Evolutionary conservation across 1,140 invertebrate species (phyloP).

Genomic region (Frieseomelitta varia): DNA sequence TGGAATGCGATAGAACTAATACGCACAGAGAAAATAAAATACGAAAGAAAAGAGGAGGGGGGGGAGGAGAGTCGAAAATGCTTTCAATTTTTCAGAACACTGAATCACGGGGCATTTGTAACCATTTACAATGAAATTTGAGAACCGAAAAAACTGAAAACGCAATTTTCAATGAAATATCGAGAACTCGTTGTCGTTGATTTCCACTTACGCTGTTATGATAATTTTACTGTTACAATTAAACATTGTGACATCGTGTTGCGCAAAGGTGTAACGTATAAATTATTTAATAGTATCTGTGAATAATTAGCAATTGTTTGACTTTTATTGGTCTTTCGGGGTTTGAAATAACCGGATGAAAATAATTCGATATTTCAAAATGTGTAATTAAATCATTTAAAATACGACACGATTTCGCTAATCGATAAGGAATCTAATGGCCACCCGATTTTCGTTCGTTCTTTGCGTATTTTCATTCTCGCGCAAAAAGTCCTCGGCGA

Average conservation of each 20-base stretch:
- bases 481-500: too few relatives aligned
- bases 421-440: too few relatives aligned
- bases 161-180: not conserved
- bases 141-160: too few relatives aligned
- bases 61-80: not conserved
- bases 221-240: not conserved
- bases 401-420: too few relatives aligned
- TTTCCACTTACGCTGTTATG: not conserved
- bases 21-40: not conserved
- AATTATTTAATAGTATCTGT: too few relatives aligned
- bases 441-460: too few relatives aligned
- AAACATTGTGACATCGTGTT: conserved; percentile 20
- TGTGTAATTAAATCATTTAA: too few relatives aligned
- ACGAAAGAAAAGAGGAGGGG: too few relatives aligned
- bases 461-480: too few relatives aligned
- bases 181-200: not conserved
- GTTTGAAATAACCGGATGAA: not conserved
- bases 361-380: too few relatives aligned
- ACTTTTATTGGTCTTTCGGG: not conserved
- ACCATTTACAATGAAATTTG: too few relatives aligned
- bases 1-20: not conserved
- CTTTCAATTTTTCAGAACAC: not conserved
- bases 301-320: not conserved
- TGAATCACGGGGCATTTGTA: not conserved
- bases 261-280: not conserved